Conservation (phyloP, 2,888 invertebrate species). For the Parnassius apollo region DNA sequence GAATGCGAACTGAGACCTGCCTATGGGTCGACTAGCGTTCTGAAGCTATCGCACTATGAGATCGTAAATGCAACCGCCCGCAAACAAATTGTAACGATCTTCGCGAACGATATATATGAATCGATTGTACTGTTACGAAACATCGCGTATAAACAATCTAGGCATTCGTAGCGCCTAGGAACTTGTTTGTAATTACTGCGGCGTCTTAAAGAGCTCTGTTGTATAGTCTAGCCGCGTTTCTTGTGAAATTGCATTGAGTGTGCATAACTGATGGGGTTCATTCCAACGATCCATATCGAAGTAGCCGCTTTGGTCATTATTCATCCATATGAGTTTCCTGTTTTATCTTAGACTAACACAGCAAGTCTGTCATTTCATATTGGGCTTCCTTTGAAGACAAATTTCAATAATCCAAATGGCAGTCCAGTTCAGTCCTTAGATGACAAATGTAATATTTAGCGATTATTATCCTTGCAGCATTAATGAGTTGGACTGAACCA, state of each 20-base stretch:
- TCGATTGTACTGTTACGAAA: constrained; percentile 18
- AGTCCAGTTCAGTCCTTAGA: too few species aligned
- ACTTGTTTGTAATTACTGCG: constrained; percentile 22
- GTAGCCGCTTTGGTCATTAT: neutral
- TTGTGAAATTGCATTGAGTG: neutral
- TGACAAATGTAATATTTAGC: too few species aligned
- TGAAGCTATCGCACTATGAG: constrained; percentile 46
- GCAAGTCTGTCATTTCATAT: too few species aligned
- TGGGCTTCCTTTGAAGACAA: too few species aligned
- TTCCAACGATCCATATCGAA: neutral
- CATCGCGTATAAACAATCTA: constrained; percentile 21
- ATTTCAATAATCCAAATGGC: too few species aligned
- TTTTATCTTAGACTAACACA: neutral
- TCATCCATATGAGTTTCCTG: neutral
- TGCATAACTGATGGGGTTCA: neutral
- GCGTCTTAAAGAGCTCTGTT: constrained; percentile 10
- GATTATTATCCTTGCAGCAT: too few species aligned
- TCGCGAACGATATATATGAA: constrained; percentile 7
- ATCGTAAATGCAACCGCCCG: constrained; percentile 32
- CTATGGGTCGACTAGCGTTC: constrained; percentile 21
- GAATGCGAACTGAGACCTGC: constrained; percentile 52
- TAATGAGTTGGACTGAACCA: too few species aligned
- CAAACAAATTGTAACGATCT: constrained; percentile 50
- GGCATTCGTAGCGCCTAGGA: constrained; percentile 15
- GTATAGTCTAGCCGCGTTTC: neutral